A percentile compares a stretch with the other conserved stretches of the same genome.
Conservation (phyloP, 1,140 invertebrate species). For the Sitobion miscanthi region DNA sequence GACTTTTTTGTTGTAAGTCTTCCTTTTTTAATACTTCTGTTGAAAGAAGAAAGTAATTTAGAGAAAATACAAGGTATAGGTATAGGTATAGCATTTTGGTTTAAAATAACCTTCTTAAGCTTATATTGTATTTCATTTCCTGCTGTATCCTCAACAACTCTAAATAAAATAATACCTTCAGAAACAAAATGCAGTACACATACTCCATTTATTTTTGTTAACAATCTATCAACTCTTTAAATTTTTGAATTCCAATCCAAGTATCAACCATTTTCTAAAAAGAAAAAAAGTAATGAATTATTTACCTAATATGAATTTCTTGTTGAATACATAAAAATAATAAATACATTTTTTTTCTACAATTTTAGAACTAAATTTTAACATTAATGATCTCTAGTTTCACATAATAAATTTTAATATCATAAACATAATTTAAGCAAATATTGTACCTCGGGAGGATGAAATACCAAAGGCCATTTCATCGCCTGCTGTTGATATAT, state of each 20-base stretch:
- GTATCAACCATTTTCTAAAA: background rate
- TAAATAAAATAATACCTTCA: background rate
- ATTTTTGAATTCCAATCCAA: background rate
- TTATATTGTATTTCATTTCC: background rate
- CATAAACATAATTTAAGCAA: no score
- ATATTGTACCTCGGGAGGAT: background rate
- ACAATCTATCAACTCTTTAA: background rate
- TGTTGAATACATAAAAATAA: no score
- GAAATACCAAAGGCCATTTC: background rate
- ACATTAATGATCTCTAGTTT: no score
- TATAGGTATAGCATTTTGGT: background rate
- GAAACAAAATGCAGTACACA: background rate
- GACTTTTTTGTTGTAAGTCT: background rate
- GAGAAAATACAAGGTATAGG: background rate
- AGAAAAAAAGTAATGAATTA: no score
- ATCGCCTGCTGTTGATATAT: background rate
- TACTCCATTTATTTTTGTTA: background rate
- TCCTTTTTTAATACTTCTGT: background rate
- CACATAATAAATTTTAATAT: no score
- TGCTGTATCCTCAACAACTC: background rate
- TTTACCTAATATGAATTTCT: no score
- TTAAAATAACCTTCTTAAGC: background rate
- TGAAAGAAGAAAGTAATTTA: background rate
- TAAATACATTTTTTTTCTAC: no score
- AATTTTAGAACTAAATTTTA: no score